phyloP scores from a whole-genome alignment of 2,888 invertebrate genomes.

The Helicoverpa assulta region DNA sequence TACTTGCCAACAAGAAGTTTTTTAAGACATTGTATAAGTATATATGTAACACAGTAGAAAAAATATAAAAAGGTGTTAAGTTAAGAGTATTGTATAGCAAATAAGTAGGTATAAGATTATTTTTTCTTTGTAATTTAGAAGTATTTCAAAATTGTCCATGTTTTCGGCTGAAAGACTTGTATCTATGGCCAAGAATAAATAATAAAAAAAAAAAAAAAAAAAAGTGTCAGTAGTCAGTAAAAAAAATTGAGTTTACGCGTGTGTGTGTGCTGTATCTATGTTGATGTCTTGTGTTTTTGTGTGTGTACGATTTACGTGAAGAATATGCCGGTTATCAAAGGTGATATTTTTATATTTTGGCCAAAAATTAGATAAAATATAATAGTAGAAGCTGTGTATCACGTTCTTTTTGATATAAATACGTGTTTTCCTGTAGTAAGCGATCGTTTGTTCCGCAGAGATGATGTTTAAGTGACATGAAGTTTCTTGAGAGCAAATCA shows the following conservation, averaged over 20 bases:
- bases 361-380: not conserved
- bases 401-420: not conserved
- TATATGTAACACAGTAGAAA: too few relatives aligned
- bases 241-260: slow-evolving; percentile 42
- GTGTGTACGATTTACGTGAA: slow-evolving; percentile 45
- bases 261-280: not conserved
- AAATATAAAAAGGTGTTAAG: too few relatives aligned
- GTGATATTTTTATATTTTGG: slow-evolving; percentile 12
- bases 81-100: too few relatives aligned
- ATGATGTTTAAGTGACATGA: slow-evolving; percentile 79
- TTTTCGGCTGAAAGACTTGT: too few relatives aligned
- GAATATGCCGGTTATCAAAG: slow-evolving; percentile 44
- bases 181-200: too few relatives aligned
- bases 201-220: too few relatives aligned
- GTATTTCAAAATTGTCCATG: too few relatives aligned
- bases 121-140: too few relatives aligned
- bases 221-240: slow-evolving; percentile 47
- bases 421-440: slow-evolving; percentile 4
- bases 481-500: slow-evolving; percentile 83
- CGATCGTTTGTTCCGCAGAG: slow-evolving; percentile 60
- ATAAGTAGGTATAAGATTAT: too few relatives aligned
- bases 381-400: not conserved
- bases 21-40: too few relatives aligned
- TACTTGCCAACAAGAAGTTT: too few relatives aligned
- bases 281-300: slow-evolving; percentile 54